These are phyloP conservation scores for Wiebesia pumilae DNA, from an alignment of 1,140 invertebrate species.

Conservation along the genomic window DNA sequence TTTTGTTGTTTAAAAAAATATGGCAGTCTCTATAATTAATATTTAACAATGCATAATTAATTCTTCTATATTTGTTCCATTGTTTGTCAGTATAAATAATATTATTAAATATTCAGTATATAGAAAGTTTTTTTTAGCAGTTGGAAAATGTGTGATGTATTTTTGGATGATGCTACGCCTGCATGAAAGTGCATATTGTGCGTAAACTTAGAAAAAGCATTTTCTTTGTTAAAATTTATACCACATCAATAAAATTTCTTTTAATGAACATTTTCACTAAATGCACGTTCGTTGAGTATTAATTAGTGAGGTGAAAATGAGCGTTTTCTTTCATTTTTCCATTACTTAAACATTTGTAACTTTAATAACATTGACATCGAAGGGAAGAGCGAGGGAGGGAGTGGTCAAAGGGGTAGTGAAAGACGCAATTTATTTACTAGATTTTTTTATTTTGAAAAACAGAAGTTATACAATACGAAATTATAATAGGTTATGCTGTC, in stretches of 20 bases:
- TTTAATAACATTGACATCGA: neutral
- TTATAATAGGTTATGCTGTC: conserved; percentile 3
- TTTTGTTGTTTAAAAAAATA: conserved; percentile 21
- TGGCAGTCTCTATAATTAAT: conserved; percentile 7
- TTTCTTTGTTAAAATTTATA: too few species aligned
- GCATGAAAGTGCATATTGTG: too few species aligned
- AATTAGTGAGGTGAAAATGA: neutral
- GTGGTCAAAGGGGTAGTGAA: neutral
- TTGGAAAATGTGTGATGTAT: too few species aligned
- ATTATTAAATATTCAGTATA: conserved; percentile 1
- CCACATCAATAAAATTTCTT: neutral
- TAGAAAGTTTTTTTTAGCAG: too few species aligned
- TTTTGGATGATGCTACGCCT: too few species aligned
- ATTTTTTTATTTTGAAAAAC: conserved; percentile 8
- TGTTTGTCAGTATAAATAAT: conserved; percentile 16
- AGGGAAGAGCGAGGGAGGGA: neutral
- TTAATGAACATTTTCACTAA: neutral
- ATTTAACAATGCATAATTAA: conserved; percentile 29
- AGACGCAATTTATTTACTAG: neutral
- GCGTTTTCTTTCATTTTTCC: neutral
- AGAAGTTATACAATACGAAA: conserved; percentile 16
- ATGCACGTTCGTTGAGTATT: neutral
- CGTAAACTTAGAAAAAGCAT: too few species aligned
- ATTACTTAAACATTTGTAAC: neutral
- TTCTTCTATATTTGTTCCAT: conserved; percentile 41